Base-by-base conservation (phyloP, 2,113 vertebrate genomes). In the Australoheros scitulus region DNA sequence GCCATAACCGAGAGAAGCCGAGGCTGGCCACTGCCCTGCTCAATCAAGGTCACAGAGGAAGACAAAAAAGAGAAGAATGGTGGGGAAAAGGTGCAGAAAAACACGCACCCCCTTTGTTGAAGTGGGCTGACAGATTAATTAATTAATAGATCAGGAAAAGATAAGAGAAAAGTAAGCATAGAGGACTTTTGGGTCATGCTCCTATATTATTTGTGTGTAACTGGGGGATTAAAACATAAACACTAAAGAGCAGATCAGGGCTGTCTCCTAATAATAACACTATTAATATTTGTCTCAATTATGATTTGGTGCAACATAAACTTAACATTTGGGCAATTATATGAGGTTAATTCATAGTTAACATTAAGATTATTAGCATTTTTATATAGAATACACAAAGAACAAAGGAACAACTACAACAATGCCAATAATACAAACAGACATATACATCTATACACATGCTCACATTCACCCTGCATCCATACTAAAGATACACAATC, bases 1-100 rank as follows among this genome's bases (percentile, higher is more conserved):
- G 83, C 82, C 85, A 89, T 68, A 76, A 77, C 77, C 5, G 47
- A 76, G 80, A 43, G 61, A 87, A 80, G 83, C 85, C 93, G 91
- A 93, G 92, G 93, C 86, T 84, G 79, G n/a, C 58, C 11, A 20
- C 84, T 76, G 85, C 77, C 80, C 80, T 2, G 29, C 24, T 3
- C 72, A 3, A 41, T 86, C 87, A 58, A 87, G 90, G 92, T 88
- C 87, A 32, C 41, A 1, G 86, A 74, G 41, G 68, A 80, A 36
- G 88, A 89, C 1, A 10, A 79, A 82, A 55, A 81, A 7, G 75
- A 76, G 32, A 18, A 7, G n/a, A 52, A 76, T 26, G 36, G 15
- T 70, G 59, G 43, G 52, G 15, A 18, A 32, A 72, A 5, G 9
- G 52, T 55, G 60, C 3, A 55, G 20, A 34, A 15, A 50, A 57